These are phyloP conservation scores for Diuraphis noxia DNA, from an alignment of 1,140 invertebrate genomes.

Conservation along the genomic window DNA sequence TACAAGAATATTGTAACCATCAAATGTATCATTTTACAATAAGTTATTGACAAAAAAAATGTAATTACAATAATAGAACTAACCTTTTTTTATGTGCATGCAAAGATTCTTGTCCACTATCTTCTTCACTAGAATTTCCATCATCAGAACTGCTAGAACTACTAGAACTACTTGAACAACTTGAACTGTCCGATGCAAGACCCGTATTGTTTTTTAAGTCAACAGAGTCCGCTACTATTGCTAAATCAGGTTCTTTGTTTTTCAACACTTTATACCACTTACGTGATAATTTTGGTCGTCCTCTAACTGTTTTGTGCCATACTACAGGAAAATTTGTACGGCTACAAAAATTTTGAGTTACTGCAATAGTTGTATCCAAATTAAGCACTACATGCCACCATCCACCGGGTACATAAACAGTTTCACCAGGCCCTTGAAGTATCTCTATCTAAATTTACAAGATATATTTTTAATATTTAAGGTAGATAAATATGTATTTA, in stretches of 20 bases:
- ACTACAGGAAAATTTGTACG: constrained; percentile 94
- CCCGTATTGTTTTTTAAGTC: constrained; percentile 86
- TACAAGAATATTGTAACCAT: not conserved
- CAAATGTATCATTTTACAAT: not conserved
- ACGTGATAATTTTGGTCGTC: constrained; percentile 89
- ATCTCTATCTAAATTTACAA: constrained; percentile 78
- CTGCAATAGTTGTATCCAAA: constrained; percentile 91
- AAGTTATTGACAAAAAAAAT: not conserved
- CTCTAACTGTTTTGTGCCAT: constrained; percentile 97
- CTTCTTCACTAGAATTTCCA: constrained; percentile 65
- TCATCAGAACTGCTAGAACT: constrained; percentile 67
- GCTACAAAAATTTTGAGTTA: constrained; percentile 98
- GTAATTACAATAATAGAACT: not conserved
- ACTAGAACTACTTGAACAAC: constrained; percentile 85
- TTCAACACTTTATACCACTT: constrained; percentile 78
- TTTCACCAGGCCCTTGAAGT: constrained; percentile 95
- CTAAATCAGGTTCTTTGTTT: constrained; percentile 80
- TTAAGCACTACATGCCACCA: constrained; percentile 99
- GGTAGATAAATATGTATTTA: not conserved
- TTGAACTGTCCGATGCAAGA: constrained; percentile 91
- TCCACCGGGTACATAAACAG: constrained; percentile 96
- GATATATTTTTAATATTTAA: not conserved
- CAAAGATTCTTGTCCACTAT: constrained; percentile 82
- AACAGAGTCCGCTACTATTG: constrained; percentile 80
- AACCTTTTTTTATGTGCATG: constrained; percentile 83